These are phyloP conservation scores for Himalopsyche japonica DNA, from an alignment of 2,888 invertebrate species.

Conservation along the genomic window DNA sequence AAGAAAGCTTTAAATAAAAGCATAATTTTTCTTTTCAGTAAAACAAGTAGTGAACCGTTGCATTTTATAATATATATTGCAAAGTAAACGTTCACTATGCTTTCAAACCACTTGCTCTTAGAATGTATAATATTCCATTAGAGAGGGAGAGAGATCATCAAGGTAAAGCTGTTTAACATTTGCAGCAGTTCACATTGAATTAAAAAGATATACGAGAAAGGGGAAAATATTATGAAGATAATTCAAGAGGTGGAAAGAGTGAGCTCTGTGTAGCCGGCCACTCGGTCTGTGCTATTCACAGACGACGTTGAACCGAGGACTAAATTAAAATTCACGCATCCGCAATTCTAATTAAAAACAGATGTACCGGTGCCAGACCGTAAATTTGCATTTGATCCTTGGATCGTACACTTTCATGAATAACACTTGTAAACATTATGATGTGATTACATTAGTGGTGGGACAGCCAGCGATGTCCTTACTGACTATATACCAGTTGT, in stretches of 20 bases:
- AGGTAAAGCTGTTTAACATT: slow-evolving; percentile 39
- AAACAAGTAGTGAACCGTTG: neutral
- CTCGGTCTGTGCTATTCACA: neutral
- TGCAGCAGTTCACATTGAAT: slow-evolving; percentile 33
- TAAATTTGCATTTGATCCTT: slow-evolving; percentile 30
- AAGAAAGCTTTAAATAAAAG: too few species aligned
- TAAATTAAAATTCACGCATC: slow-evolving; percentile 18
- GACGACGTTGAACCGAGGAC: neutral
- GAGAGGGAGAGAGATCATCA: slow-evolving; percentile 26
- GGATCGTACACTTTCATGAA: slow-evolving; percentile 21
- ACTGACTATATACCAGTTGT: neutral
- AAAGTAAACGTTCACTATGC: neutral
- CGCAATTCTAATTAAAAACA: slow-evolving; percentile 13
- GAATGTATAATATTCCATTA: slow-evolving; percentile 38
- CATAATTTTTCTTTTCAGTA: too few species aligned
- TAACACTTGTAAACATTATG: slow-evolving; percentile 35
- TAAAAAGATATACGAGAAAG: slow-evolving; percentile 28
- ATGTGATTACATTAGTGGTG: slow-evolving; percentile 29
- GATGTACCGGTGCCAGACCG: slow-evolving; percentile 11
- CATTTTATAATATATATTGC: neutral
- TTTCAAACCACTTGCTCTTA: slow-evolving; percentile 12
- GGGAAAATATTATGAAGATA: slow-evolving; percentile 14
- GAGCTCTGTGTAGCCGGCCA: neutral
- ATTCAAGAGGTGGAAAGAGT: neutral
- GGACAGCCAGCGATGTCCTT: neutral